Conservation (phyloP, 1,140 invertebrate genomes). For the Drosophila guanche region DNA sequence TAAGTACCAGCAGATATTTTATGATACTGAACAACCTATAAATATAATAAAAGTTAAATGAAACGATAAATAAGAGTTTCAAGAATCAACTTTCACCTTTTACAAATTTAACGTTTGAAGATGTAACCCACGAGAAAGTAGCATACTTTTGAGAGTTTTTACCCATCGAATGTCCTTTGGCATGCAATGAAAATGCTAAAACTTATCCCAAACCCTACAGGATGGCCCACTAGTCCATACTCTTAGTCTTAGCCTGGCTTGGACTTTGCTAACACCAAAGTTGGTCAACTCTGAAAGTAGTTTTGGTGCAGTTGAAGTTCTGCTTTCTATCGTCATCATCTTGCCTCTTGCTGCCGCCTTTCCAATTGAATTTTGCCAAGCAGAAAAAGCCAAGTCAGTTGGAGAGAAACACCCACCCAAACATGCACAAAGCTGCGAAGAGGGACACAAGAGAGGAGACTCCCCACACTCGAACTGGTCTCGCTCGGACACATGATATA, state of each 20-base stretch:
- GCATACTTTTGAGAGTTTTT: conserved; percentile 8
- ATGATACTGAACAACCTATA: too few relatives aligned
- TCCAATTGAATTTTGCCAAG: conserved; percentile 73
- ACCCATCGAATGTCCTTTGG: conserved; percentile 12
- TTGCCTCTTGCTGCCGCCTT: conserved; percentile 46
- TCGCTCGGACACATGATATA: conserved; percentile 48
- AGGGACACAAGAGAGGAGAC: conserved; percentile 10
- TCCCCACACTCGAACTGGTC: conserved; percentile 52
- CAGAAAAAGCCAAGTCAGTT: conserved; percentile 23
- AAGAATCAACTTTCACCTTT: too few relatives aligned
- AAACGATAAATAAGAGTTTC: too few relatives aligned
- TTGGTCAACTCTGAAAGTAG: conserved; percentile 80
- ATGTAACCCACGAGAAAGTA: background rate
- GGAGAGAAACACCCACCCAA: conserved; percentile 30
- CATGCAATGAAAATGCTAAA: too few relatives aligned
- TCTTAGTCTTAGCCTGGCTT: background rate
- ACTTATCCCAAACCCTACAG: too few relatives aligned
- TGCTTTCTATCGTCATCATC: conserved; percentile 50
- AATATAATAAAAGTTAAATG: too few relatives aligned
- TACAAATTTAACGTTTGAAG: too few relatives aligned
- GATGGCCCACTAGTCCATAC: background rate
- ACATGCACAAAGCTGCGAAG: background rate
- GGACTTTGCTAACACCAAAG: conserved; percentile 37
- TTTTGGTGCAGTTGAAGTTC: conserved; percentile 68
- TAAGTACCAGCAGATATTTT: too few relatives aligned